Conservation (phyloP, 2,797 vertebrate species). For the Holocentrus rufus region DNA sequence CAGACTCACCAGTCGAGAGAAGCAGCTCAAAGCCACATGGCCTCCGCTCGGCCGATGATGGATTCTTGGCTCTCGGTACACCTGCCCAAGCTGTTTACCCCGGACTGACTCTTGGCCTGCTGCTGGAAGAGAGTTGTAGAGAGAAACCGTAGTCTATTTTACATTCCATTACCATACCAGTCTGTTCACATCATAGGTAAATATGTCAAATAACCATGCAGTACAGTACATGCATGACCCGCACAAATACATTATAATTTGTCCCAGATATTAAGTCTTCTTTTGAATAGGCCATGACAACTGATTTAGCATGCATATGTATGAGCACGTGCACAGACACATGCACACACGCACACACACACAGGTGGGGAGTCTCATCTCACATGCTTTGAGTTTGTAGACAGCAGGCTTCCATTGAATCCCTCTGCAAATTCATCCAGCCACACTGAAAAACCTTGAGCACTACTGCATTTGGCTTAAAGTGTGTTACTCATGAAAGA, state of each 20-base stretch:
- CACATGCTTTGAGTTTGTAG: constrained; percentile 57
- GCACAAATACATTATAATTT: neutral
- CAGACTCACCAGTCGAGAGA: no score
- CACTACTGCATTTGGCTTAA: constrained; percentile 29
- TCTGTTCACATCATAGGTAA: constrained; percentile 5
- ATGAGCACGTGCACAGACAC: constrained; percentile 5
- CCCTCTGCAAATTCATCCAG: constrained; percentile 74
- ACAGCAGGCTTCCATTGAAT: constrained; percentile 68
- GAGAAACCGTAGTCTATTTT: constrained; percentile 7
- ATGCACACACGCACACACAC: constrained; percentile 26
- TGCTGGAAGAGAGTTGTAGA: constrained; percentile 12
- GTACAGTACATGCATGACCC: no score
- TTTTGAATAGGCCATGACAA: neutral
- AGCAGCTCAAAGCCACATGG: neutral
- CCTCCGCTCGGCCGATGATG: constrained; percentile 26
- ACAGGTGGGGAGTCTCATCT: constrained; percentile 46
- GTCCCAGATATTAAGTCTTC: neutral
- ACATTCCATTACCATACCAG: constrained; percentile 18
- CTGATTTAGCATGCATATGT: constrained; percentile 17
- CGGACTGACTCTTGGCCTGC: constrained; percentile 49
- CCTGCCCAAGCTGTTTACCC: constrained; percentile 60
- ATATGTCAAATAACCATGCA: constrained; percentile 4
- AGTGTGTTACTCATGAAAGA: constrained; percentile 44
- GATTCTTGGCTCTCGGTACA: constrained; percentile 58
- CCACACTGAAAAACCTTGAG: constrained; percentile 32